These are phyloP conservation scores for Syngnathus acus DNA, from an alignment of 2,797 vertebrate species.

Conservation along the genomic window DNA sequence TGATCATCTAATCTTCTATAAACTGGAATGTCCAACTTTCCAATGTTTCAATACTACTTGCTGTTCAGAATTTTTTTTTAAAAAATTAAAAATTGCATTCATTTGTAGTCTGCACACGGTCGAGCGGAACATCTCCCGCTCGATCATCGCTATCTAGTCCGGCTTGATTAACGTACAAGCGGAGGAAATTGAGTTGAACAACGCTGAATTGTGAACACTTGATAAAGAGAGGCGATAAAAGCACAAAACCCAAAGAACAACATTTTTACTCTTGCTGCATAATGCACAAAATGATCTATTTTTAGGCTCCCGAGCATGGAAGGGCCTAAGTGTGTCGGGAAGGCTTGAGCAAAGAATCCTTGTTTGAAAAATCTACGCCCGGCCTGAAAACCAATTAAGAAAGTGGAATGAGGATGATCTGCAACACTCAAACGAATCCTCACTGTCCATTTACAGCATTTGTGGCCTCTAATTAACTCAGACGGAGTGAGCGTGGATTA, in stretches of 20 bases:
- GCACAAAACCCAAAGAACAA: constrained; percentile 13
- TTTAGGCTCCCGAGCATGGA: constrained; percentile 40
- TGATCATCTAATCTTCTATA: no score
- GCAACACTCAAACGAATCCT: constrained; percentile 19
- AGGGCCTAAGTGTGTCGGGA: constrained; percentile 37
- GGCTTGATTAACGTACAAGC: not conserved
- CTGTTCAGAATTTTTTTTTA: no score
- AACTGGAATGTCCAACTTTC: no score
- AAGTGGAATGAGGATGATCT: constrained; percentile 39
- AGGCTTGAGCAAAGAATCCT: constrained; percentile 30
- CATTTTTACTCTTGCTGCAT: constrained; percentile 29
- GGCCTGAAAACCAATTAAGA: constrained; percentile 49
- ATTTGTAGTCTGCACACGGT: not conserved
- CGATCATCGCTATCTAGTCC: not conserved
- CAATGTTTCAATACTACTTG: no score
- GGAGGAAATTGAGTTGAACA: not conserved
- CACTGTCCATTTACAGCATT: constrained; percentile 13
- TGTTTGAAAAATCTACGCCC: constrained; percentile 31
- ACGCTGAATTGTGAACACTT: not conserved
- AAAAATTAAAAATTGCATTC: not conserved
- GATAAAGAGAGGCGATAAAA: constrained; percentile 16
- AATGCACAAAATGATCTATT: constrained; percentile 50
- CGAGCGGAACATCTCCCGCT: not conserved
- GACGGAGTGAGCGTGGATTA: not conserved
- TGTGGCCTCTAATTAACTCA: not conserved